Percentiles rank a stretch among this genome's conserved stretches.
These are phyloP conservation scores for Eudyptes chrysolophus DNA, from an alignment of 2,113 vertebrate species.

Conservation along the genomic window DNA sequence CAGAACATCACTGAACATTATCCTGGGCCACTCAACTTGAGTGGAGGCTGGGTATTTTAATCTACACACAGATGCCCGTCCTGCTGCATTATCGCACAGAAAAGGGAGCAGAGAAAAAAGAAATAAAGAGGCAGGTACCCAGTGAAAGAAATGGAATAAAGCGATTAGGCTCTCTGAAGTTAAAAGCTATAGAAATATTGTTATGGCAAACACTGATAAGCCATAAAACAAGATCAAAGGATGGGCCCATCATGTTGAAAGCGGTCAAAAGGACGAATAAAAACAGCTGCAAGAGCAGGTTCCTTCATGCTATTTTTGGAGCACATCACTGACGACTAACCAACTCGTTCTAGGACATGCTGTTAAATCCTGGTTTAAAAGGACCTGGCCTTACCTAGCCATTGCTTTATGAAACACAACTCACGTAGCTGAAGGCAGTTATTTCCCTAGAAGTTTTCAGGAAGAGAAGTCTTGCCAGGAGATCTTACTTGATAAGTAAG, in stretches of 20 bases:
- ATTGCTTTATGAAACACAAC: not conserved
- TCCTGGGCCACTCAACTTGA: not conserved
- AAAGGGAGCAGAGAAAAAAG: not conserved
- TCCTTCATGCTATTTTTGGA: not conserved
- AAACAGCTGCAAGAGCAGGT: not conserved
- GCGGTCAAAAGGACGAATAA: not conserved
- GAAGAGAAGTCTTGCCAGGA: not conserved
- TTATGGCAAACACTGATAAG: not conserved
- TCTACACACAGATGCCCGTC: fast-evolving
- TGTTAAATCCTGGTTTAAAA: fast-evolving
- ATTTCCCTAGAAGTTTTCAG: not conserved
- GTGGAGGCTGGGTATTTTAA: not conserved
- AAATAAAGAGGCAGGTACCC: not conserved
- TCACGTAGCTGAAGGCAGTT: not conserved
- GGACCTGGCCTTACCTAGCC: not conserved
- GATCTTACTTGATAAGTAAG: no score
- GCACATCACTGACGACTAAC: fast-evolving
- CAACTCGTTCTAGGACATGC: fast-evolving
- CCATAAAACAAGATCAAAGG: not conserved
- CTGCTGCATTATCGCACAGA: fast-evolving
- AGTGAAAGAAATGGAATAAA: no score
- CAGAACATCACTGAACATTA: not conserved
- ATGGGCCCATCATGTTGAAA: fast-evolving
- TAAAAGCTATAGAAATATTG: not conserved
- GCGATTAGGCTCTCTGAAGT: not conserved